A percentile compares a stretch with the other conserved stretches of the same genome.
phyloP scores from a whole-genome alignment of 2,888 invertebrate species.

The Pogonocherus hispidulus region DNA sequence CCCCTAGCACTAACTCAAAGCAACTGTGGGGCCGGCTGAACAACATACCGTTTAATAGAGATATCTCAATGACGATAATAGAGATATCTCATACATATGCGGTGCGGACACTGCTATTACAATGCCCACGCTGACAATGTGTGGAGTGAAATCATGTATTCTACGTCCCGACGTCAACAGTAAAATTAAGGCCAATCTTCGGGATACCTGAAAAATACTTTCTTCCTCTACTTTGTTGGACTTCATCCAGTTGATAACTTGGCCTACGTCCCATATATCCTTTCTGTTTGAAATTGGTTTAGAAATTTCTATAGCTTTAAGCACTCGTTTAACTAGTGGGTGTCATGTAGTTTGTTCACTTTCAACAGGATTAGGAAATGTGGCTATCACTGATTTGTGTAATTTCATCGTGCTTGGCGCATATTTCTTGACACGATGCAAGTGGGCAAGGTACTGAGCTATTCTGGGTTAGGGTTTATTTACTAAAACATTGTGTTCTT shows the following conservation, averaged over 20 bases:
- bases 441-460: slow-evolving; percentile 2
- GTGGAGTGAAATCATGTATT: slow-evolving; percentile 34
- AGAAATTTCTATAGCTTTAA: slow-evolving; percentile 31
- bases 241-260: slow-evolving; percentile 32
- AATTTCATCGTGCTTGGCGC: slow-evolving; percentile 5
- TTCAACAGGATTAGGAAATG: not conserved
- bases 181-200: slow-evolving; percentile 36
- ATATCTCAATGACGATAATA: too few relatives aligned
- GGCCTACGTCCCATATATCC: slow-evolving; percentile 33
- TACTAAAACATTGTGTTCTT: not conserved
- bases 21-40: too few relatives aligned
- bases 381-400: slow-evolving; percentile 15
- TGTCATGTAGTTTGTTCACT: not conserved
- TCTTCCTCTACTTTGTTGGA: not conserved
- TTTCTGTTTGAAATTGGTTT: slow-evolving; percentile 13
- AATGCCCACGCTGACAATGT: not conserved
- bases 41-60: too few relatives aligned
- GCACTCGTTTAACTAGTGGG: slow-evolving; percentile 17
- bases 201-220: slow-evolving; percentile 39
- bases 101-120: not conserved
- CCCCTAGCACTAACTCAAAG: too few relatives aligned
- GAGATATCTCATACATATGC: not conserved
- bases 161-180: slow-evolving; percentile 38
- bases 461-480: slow-evolving; percentile 9
- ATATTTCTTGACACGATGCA: not conserved